Evolutionary conservation across 2,113 vertebrate genomes (phyloP).

Genomic region (Guaruba guarouba): DNA sequence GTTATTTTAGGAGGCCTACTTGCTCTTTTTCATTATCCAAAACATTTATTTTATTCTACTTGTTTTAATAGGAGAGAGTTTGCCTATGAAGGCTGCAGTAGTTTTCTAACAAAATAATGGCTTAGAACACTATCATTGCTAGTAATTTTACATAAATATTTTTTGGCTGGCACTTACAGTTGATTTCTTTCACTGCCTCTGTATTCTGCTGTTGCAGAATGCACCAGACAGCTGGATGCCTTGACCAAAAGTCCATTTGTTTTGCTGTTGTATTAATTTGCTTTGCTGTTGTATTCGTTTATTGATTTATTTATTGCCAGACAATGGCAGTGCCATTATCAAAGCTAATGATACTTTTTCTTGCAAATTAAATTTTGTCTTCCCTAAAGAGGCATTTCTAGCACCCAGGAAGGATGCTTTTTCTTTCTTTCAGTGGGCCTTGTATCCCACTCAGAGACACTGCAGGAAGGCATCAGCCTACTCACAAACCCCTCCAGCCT

Average conservation of each 20-base stretch:
- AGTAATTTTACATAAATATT: not conserved
- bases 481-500: slow-evolving; percentile 88
- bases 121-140: not conserved
- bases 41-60: not conserved
- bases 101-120: not conserved
- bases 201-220: not conserved
- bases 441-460: not conserved
- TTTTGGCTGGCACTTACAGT: not conserved
- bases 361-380: not conserved
- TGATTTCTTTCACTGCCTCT: not conserved
- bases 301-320: not conserved
- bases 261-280: not conserved
- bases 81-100: not conserved
- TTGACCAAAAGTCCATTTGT: not conserved
- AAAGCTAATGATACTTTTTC: not conserved
- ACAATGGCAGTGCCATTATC: not conserved
- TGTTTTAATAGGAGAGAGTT: not conserved
- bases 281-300: not conserved
- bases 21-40: not conserved
- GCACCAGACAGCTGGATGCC: not conserved
- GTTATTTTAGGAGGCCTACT: not conserved
- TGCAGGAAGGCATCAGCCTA: not conserved
- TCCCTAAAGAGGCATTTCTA: not conserved
- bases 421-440: not conserved
- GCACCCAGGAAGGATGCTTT: not conserved